phyloP scores from a whole-genome alignment of 2,113 vertebrate genomes.

The Accipiter cooperii region DNA sequence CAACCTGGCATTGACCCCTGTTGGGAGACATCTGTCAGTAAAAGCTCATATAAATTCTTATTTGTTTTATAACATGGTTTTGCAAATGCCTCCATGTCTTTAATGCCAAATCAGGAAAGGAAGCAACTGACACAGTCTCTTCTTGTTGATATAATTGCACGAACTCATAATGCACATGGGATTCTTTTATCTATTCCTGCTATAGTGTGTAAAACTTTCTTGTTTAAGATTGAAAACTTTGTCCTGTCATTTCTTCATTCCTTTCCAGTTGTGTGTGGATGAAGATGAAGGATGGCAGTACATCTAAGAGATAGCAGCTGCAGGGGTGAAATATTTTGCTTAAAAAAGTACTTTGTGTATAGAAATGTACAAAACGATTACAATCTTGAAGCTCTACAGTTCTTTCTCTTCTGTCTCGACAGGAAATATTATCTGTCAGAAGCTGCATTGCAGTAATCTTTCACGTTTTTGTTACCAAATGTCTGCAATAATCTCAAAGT shows the following conservation, averaged over 20 bases:
- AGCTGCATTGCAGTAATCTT: conserved; percentile 14
- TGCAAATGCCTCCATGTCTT: not conserved
- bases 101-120: not conserved
- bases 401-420: conserved; percentile 31
- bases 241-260: conserved; percentile 18
- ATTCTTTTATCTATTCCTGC: not conserved
- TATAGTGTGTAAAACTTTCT: not conserved
- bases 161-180: not conserved
- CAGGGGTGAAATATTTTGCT: conserved; percentile 60
- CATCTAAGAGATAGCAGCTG: conserved; percentile 38
- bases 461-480: not conserved
- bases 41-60: not conserved
- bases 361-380: conserved; percentile 1
- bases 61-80: not conserved
- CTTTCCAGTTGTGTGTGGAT: conserved; percentile 10
- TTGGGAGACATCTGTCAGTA: conserved; percentile 52
- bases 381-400: conserved; percentile 17
- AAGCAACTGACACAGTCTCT: not conserved
- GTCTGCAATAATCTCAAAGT: not conserved
- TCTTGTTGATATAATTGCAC: not conserved
- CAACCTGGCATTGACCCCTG: conserved; percentile 25
- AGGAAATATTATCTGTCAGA: conserved; percentile 37
- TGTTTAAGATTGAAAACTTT: not conserved
- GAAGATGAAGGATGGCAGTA: conserved; percentile 43
- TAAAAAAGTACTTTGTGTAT: conserved; percentile 24